phyloP scores from a whole-genome alignment of 1,140 invertebrate genomes.

The Lepidotrigona ventralis region DNA sequence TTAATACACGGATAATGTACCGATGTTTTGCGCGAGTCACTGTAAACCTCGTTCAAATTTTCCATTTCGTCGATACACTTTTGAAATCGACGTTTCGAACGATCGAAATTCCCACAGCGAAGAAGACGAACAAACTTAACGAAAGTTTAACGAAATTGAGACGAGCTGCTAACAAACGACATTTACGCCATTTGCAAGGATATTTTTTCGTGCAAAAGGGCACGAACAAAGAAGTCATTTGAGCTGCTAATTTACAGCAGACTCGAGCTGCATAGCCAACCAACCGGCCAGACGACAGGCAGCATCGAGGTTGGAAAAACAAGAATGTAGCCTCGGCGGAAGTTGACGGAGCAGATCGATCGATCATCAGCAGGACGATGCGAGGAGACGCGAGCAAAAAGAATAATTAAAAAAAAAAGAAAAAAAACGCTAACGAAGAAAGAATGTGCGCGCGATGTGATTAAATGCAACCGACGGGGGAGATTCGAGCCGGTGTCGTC shows the following conservation, averaged over 20 bases:
- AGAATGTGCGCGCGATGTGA: slow-evolving; percentile 23
- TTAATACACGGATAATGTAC: no score
- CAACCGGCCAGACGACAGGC: background rate
- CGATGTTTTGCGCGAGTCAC: no score
- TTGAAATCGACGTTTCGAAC: background rate
- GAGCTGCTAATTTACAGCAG: background rate
- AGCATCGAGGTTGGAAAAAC: background rate
- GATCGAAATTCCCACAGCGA: background rate
- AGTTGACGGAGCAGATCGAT: slow-evolving; percentile 42
- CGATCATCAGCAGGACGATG: background rate
- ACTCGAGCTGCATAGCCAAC: background rate
- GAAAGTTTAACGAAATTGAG: background rate
- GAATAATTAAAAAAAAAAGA: slow-evolving; percentile 40
- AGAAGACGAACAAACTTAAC: background rate
- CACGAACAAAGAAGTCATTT: background rate
- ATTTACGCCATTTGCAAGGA: background rate
- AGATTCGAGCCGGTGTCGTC: slow-evolving; percentile 37
- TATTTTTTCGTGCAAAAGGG: background rate
- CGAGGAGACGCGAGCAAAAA: slow-evolving; percentile 33
- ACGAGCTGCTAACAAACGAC: background rate
- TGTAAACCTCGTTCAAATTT: background rate
- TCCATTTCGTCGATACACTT: background rate
- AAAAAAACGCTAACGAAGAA: slow-evolving; percentile 52
- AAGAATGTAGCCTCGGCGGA: background rate
- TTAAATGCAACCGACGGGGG: slow-evolving; percentile 45